phyloP scores from a whole-genome alignment of 2,113 vertebrate genomes.

The Ctenomys sociabilis region DNA sequence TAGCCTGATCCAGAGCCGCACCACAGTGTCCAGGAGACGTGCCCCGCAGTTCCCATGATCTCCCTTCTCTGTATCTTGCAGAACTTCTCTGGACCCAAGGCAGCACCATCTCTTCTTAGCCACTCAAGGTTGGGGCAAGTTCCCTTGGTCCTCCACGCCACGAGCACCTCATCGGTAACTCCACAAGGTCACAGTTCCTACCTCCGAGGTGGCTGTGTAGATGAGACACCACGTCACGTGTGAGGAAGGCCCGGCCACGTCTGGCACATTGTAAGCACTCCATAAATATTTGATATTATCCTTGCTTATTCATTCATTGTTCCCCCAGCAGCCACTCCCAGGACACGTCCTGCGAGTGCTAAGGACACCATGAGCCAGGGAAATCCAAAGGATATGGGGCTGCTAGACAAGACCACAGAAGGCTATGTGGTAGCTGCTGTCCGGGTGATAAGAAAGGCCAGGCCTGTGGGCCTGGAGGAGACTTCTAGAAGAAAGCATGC shows the following conservation, averaged over 20 bases:
- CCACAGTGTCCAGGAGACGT: neutral
- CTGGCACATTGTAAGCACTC: neutral
- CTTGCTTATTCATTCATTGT: neutral
- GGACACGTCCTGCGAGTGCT: neutral
- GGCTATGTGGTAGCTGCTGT: neutral
- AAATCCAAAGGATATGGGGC: neutral
- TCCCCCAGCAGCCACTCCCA: neutral
- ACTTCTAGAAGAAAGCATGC: neutral
- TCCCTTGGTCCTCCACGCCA: neutral
- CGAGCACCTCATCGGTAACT: accelerated
- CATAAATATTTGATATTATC: neutral
- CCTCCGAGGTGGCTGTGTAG: neutral
- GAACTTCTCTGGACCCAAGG: neutral
- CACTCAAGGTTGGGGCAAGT: neutral
- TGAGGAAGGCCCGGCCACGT: neutral
- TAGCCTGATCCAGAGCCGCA: neutral
- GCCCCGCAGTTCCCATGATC: neutral
- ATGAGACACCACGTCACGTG: neutral
- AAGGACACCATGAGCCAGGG: neutral
- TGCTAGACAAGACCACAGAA: neutral
- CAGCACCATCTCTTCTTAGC: neutral
- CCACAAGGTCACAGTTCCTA: neutral
- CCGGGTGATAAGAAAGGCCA: neutral
- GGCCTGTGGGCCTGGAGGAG: neutral
- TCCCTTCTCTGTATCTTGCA: neutral